Evolutionary conservation across 2,113 vertebrate species (phyloP), one percentile per base, ranked within the genome.

Genomic region (Cromileptes altivelis): DNA sequence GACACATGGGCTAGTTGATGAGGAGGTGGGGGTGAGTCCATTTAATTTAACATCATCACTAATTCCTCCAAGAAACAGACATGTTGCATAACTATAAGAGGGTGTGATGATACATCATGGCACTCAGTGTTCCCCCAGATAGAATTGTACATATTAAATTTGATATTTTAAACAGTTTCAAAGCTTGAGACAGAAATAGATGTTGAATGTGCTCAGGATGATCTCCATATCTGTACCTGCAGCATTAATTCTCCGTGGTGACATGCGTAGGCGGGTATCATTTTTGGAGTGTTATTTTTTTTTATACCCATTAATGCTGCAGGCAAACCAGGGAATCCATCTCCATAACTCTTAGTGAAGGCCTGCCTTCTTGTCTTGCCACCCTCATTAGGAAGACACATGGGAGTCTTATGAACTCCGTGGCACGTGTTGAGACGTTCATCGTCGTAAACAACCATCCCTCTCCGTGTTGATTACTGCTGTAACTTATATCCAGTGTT

Each of bases 361-460:
- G 56, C 62, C 30, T 25, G 62, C 67, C 74, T 68, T 53, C 85
- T 69, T 82, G 88, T 91, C 82, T 85, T 81, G 4, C 70, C 25
- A 19, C 27, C 52, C 70, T 92, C 85, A 83, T 93, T 88, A 88
- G 74, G 53, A 84, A 88, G 90, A 92, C 74, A 49, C 84, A 88
- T 86, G 70, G 82, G 80, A 50, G 76, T 75, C 58, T 13, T 33
- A 11, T 6, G 0, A 61, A 79, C 74, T 83, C 56, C 8, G 80
- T 62, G 62, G 78, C 73, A 40, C 69, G 85, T 60, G 80, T 71
- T 12, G 45, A 73, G 63, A 70, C 21, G 50, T 88, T 67, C 73
- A 88, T 91, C 84, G 90, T 75, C 5, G 57, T 60, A 88, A 91
- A 83, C 83, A 60, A 49, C 79, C 68, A 27, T 45, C 77, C 33